These are phyloP conservation scores for Aricia agestis DNA, from an alignment of 1,140 invertebrate species.

Conservation along the genomic window DNA sequence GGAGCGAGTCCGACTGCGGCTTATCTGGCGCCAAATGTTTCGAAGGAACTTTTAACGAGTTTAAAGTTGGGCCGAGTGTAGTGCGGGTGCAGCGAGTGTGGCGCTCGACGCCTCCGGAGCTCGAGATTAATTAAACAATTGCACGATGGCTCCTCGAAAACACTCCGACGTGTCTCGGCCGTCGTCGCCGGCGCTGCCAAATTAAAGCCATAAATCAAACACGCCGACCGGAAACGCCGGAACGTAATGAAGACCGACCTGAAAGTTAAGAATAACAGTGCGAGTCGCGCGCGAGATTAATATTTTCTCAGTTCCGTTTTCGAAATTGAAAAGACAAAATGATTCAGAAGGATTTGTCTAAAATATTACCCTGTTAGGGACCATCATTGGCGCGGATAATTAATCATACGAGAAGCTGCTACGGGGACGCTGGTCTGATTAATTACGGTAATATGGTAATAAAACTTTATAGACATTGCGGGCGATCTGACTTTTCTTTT, in stretches of 20 bases:
- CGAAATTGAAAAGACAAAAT: conserved; percentile 14
- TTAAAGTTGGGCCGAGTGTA: conserved; percentile 73
- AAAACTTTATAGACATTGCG: background rate
- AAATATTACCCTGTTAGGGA: background rate
- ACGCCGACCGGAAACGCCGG: conserved; percentile 65
- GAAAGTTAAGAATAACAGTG: conserved; percentile 45
- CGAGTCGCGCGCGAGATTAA: conserved; percentile 40
- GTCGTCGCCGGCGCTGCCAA: conserved; percentile 72
- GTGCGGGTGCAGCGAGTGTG: conserved; percentile 58
- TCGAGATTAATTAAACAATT: conserved; percentile 76
- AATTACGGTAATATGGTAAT: conserved; percentile 1
- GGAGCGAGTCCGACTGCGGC: conserved; percentile 66
- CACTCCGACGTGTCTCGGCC: conserved; percentile 73
- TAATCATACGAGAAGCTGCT: background rate
- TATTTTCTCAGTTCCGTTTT: conserved; percentile 25
- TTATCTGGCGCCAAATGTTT: conserved; percentile 75
- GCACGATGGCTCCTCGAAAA: conserved; percentile 73
- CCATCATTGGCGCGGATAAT: background rate
- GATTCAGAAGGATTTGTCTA: conserved; percentile 6
- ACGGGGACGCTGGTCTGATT: background rate
- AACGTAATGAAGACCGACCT: conserved; percentile 66
- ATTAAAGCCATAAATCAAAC: conserved; percentile 75
- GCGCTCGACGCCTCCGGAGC: conserved; percentile 53
- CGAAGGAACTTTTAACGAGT: conserved; percentile 75
- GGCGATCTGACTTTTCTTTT: background rate